These are phyloP conservation scores for Diarsia mendica DNA, from an alignment of 2,888 invertebrate genomes.

Conservation along the genomic window DNA sequence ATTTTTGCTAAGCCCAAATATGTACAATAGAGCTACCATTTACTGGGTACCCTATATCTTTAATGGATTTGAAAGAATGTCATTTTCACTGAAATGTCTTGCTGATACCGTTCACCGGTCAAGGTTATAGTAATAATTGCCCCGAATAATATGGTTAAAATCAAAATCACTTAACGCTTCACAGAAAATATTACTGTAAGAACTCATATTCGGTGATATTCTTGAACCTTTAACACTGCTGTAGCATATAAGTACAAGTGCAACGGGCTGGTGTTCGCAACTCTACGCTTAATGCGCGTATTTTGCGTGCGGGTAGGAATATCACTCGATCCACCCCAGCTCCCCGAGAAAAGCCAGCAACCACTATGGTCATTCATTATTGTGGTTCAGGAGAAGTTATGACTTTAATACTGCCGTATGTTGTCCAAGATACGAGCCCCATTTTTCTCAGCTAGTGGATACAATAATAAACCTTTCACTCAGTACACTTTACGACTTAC, in stretches of 20 bases:
- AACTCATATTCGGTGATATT: background rate
- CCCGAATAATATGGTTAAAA: background rate
- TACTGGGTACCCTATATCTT: no score
- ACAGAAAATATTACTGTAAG: background rate
- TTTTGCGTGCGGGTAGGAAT: no score
- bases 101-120: background rate
- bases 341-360: no score
- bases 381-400: background rate
- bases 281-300: no score
- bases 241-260: no score
- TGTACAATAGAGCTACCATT: no score
- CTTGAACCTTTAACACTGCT: background rate
- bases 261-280: no score
- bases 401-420: constrained; percentile 17
- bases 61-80: no score
- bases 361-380: background rate
- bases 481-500: constrained; percentile 38
- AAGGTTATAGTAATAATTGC: background rate
- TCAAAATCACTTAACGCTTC: background rate
- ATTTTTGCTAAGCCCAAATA: no score
- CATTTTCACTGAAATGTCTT: no score
- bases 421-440: constrained; percentile 12
- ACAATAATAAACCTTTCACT: constrained; percentile 50
- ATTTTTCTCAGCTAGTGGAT: constrained; percentile 25
- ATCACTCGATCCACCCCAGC: no score